These are phyloP conservation scores for Gambelia wislizenii DNA, from an alignment of 2,797 vertebrate genomes.

Conservation along the genomic window DNA sequence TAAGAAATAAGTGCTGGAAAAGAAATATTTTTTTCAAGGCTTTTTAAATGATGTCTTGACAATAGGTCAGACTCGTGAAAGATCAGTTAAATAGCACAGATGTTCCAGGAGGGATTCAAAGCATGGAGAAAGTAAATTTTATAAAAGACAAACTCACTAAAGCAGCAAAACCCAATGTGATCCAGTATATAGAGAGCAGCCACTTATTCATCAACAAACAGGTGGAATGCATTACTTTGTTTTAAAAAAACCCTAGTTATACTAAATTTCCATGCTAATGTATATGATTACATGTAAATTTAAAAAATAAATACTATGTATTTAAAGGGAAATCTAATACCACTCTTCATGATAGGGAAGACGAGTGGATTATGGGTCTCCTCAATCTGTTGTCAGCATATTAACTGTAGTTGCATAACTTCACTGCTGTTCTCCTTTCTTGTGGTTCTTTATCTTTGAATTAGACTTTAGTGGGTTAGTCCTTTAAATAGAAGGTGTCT, in stretches of 20 bases:
- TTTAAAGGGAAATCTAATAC: not conserved
- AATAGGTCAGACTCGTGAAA: not conserved
- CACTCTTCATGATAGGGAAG: not conserved
- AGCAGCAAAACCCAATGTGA: not conserved
- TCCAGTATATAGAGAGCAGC: not conserved
- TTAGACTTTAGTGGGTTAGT: not conserved
- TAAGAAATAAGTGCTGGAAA: not conserved
- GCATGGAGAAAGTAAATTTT: not conserved
- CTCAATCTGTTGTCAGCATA: not conserved
- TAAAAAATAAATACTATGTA: not conserved
- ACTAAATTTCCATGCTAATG: not conserved
- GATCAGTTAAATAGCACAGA: conserved; percentile 3
- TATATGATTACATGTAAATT: not conserved
- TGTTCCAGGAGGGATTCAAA: not conserved
- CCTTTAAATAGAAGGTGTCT: not conserved
- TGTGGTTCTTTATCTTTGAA: not conserved
- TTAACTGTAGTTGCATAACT: not conserved
- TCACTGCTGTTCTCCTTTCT: not conserved
- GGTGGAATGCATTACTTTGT: not conserved
- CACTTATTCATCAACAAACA: not conserved
- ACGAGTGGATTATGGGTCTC: not conserved
- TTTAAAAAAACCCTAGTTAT: no score
- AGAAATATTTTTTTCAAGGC: not conserved
- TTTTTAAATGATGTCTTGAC: not conserved
- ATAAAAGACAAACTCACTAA: not conserved